These are phyloP conservation scores for Glossophaga mutica DNA, from an alignment of 2,797 vertebrate genomes.

Conservation along the genomic window DNA sequence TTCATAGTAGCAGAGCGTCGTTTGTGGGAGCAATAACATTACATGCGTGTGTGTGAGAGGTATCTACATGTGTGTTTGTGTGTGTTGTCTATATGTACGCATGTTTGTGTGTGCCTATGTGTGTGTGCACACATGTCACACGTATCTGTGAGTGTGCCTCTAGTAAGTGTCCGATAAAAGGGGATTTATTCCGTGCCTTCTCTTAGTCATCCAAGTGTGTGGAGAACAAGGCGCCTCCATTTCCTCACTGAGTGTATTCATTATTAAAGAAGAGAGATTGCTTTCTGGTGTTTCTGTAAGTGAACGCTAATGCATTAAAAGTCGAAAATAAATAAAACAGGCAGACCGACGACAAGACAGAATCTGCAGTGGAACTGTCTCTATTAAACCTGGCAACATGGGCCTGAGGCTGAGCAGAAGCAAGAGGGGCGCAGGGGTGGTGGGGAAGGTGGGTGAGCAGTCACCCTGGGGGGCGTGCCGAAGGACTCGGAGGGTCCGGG, in stretches of 20 bases:
- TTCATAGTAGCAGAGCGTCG: not conserved
- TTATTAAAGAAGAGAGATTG: slow-evolving; percentile 64
- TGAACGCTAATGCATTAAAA: slow-evolving; percentile 42
- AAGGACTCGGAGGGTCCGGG: fast-evolving
- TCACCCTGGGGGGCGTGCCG: not conserved
- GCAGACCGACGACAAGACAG: slow-evolving; percentile 5
- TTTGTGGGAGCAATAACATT: too few relatives aligned
- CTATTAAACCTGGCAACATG: not conserved
- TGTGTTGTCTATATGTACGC: not conserved
- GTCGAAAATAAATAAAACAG: slow-evolving; percentile 59
- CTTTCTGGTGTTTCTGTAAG: slow-evolving; percentile 50
- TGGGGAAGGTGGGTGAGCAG: too few relatives aligned
- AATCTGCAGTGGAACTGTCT: not conserved
- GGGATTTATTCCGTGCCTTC: not conserved
- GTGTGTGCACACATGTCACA: too few relatives aligned
- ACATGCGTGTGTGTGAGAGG: not conserved
- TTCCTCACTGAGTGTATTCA: not conserved
- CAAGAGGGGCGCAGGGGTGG: fast-evolving
- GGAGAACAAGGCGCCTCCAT: not conserved
- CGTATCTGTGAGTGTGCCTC: not conserved
- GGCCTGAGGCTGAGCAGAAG: not conserved
- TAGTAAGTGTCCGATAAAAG: not conserved
- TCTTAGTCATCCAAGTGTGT: not conserved
- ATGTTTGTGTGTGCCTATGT: not conserved
- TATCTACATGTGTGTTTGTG: too few relatives aligned